Evolutionary conservation across 2,113 vertebrate genomes (phyloP).

Genomic region (Bujurquina vittata): DNA sequence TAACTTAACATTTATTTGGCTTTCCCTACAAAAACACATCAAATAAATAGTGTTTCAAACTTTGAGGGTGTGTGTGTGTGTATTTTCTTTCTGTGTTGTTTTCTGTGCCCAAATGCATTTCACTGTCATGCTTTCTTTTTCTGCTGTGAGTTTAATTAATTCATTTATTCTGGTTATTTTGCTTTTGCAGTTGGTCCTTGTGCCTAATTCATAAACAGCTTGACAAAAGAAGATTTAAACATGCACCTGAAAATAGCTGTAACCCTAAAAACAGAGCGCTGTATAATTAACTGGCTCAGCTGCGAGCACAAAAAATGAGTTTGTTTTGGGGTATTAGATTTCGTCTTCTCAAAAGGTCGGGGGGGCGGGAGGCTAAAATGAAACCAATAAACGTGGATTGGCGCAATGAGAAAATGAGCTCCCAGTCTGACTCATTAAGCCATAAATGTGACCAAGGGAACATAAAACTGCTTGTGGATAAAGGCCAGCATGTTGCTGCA

Average conservation of each 20-base stretch:
- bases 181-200: not conserved
- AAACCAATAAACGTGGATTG: constrained; percentile 32
- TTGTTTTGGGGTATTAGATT: constrained; percentile 37
- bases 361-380: constrained; percentile 1
- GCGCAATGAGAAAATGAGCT: not conserved
- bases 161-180: not conserved
- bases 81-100: too few relatives aligned
- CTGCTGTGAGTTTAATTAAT: not conserved
- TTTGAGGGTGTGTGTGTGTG: too few relatives aligned
- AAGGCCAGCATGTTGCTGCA: not conserved
- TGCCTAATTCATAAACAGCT: not conserved
- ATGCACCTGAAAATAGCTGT: not conserved
- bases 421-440: constrained; percentile 40
- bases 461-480: constrained; percentile 31
- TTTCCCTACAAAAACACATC: not conserved
- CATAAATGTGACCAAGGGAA: constrained; percentile 37
- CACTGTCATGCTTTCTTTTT: not conserved
- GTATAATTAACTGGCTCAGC: not conserved
- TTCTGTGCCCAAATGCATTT: not conserved
- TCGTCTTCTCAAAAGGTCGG: constrained; percentile 27
- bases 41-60: too few relatives aligned
- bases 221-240: not conserved
- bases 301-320: constrained; percentile 10
- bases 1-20: not conserved
- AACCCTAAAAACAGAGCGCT: not conserved